Base-by-base conservation (phyloP, 2,113 vertebrate genomes). In the Bothrops jararaca region DNA sequence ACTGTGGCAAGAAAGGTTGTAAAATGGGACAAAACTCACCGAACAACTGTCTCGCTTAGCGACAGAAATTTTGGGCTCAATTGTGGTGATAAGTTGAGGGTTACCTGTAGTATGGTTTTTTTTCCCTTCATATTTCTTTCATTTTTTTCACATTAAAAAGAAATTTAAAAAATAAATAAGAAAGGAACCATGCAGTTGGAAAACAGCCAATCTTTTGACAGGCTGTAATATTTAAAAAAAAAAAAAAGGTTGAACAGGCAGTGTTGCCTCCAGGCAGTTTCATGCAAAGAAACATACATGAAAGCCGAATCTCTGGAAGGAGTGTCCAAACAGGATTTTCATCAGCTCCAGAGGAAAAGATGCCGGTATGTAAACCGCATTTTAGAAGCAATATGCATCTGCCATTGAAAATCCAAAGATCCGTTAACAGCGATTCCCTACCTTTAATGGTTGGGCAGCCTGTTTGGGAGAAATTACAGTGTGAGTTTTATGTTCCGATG, bases 401-500 rank as follows among this genome's bases (percentile, higher is more conserved):
- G 34, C 52, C 1, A 22, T 2, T 39, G 54, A 88, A 34, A 88
- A 22, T 20, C 48, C 29, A 89, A 24, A 89, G 22, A 12, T 26
- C 45, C 12, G 1, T 86, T 50, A 34, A 57, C 15, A n/a, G 18
- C 3, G 0, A 50, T 24, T 23, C 60, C 97, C 97, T 92, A 98
- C 98, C 95, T 98, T 96, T 95, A 98, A 97, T 89, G 96, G 97
- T 86, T 96, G 94, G 58, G 97, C 95, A 0, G 98, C 98, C 89
- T 98, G 97, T 53, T 98, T 96, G 26, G 98, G 96, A 86, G 97
- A 97, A 88, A 97, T 89, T 95, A 98, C 96, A 6, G 95, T 97
- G 85, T 98, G 98, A n/a, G 94, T 96, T 26, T 97, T 95, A 95
- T 98, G 98, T 93, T 98, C 98, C 90, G 97, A 96, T 3, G 98